A percentile compares a stretch with the other conserved stretches of the same genome.
These are phyloP conservation scores for Hydropsyche tenuis DNA, from an alignment of 1,140 invertebrate genomes.

Conservation along the genomic window DNA sequence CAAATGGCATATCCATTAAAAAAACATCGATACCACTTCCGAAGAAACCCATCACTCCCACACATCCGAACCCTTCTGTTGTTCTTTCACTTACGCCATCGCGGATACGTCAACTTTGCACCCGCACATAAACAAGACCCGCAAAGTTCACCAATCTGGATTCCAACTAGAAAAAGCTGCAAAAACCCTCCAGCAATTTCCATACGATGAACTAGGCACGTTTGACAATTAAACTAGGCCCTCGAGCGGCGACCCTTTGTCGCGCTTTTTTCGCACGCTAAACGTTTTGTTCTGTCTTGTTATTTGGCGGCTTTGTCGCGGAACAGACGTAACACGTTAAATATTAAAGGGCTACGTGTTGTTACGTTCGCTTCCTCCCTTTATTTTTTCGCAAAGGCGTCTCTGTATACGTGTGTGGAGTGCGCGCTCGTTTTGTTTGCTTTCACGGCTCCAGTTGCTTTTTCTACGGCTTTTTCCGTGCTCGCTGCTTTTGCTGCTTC, in stretches of 20 bases:
- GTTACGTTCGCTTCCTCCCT: background rate
- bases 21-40: too few relatives aligned
- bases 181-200: too few relatives aligned
- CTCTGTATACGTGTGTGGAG: background rate
- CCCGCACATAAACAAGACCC: background rate
- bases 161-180: background rate
- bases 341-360: conserved; percentile 17
- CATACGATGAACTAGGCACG: too few relatives aligned
- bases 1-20: too few relatives aligned
- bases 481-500: too few relatives aligned
- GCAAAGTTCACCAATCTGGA: background rate
- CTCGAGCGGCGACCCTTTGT: background rate
- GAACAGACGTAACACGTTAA: conserved; percentile 29
- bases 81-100: conserved; percentile 3
- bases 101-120: conserved; percentile 2
- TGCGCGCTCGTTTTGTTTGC: conserved; percentile 16
- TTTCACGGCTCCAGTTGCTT: conserved; percentile 20
- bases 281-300: background rate
- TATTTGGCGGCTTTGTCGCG: background rate
- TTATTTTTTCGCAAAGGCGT: background rate
- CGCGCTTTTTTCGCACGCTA: conserved; percentile 1
- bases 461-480: background rate
- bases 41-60: too few relatives aligned
- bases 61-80: conserved; percentile 17
- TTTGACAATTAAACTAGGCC: too few relatives aligned